Percentiles rank a stretch among this genome's conserved stretches.
Conservation (phyloP, 2,888 invertebrate genomes). For the Fabriciana adippe region DNA sequence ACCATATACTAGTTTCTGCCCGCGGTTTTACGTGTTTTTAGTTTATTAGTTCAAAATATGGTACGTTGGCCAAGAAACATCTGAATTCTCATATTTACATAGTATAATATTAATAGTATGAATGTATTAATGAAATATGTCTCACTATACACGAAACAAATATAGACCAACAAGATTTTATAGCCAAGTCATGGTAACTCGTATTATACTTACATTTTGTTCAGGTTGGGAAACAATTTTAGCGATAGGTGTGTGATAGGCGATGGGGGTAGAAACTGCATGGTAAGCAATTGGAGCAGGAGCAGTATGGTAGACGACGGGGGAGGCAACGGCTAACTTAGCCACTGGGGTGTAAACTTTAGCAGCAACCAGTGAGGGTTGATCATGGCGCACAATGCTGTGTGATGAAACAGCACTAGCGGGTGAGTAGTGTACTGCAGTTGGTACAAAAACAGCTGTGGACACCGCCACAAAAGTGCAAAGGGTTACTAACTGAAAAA, state of each 20-base stretch:
- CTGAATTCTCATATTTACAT: too few relatives aligned
- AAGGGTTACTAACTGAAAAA: constrained; percentile 61
- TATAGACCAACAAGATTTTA: too few relatives aligned
- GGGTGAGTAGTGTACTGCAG: constrained; percentile 55
- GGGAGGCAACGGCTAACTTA: constrained; percentile 48
- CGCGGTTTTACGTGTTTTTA: too few relatives aligned
- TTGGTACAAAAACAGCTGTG: constrained; percentile 67
- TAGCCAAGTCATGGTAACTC: too few relatives aligned
- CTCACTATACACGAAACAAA: too few relatives aligned
- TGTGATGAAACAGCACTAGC: constrained; percentile 66
- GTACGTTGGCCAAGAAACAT: too few relatives aligned
- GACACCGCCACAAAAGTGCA: constrained; percentile 71
- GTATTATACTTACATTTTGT: constrained; percentile 40
- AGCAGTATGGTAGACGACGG: constrained; percentile 44
- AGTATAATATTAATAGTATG: too few relatives aligned
- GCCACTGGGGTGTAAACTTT: constrained; percentile 45
- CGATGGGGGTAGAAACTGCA: constrained; percentile 47
- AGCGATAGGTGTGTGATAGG: constrained; percentile 46
- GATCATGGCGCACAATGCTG: constrained; percentile 67
- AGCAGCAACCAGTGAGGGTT: constrained; percentile 54
- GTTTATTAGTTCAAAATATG: too few relatives aligned
- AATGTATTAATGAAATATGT: too few relatives aligned
- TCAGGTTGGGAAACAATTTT: constrained; percentile 50
- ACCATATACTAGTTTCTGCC: too few relatives aligned
- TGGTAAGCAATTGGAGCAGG: constrained; percentile 46